These are phyloP conservation scores for Salmo trutta DNA, from an alignment of 2,797 vertebrate species.

Conservation along the genomic window DNA sequence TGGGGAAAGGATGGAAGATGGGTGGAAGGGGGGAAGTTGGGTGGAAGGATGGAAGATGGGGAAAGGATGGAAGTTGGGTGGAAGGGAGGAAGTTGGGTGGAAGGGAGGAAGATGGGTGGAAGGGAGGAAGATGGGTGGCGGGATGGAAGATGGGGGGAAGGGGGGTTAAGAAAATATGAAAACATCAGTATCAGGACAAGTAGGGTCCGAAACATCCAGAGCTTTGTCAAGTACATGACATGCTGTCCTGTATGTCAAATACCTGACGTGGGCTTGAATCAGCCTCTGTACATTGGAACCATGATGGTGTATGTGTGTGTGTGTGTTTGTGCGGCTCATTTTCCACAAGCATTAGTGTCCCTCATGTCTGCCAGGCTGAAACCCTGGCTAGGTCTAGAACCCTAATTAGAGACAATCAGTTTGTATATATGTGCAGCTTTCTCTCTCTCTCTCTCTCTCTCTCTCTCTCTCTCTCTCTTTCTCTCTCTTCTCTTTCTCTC, in stretches of 20 bases:
- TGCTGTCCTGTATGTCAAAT: background rate
- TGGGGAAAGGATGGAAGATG: too few relatives aligned
- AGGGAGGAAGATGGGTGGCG: too few relatives aligned
- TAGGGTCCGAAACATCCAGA: background rate
- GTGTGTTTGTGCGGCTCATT: too few relatives aligned
- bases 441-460: background rate
- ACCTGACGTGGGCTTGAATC: background rate
- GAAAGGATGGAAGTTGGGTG: accelerated
- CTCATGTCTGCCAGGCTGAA: too few relatives aligned
- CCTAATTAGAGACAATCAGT: too few relatives aligned
- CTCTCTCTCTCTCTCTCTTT: background rate
- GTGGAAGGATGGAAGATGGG: too few relatives aligned
- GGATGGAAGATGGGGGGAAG: conserved; percentile 14
- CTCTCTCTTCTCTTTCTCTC: background rate
- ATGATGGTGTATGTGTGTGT: too few relatives aligned
- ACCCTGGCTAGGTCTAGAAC: too few relatives aligned
- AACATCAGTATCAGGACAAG: conserved; percentile 13
- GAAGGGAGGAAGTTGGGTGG: accelerated
- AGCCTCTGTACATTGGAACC: too few relatives aligned
- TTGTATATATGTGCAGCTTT: too few relatives aligned
- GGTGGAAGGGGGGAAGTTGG: too few relatives aligned
- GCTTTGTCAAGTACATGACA: background rate
- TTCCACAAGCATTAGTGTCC: too few relatives aligned
- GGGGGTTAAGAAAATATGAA: conserved; percentile 26
- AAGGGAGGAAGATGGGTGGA: accelerated